Percentiles rank a stretch among this genome's conserved stretches.
Conservation (phyloP, 2,888 invertebrate genomes). For the Zonitis immaculata region DNA sequence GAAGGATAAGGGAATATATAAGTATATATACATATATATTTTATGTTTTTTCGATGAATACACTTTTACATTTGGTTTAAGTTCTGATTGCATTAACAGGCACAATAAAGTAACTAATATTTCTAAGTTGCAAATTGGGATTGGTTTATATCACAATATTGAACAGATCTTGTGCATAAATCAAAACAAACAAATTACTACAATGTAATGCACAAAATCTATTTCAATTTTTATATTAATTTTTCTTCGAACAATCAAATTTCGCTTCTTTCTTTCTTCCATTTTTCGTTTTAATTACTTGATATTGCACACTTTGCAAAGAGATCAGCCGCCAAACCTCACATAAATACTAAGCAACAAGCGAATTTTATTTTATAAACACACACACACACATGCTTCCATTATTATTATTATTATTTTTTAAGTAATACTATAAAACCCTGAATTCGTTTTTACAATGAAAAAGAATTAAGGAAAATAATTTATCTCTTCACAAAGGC, state of each 20-base stretch:
- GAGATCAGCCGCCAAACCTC: slow-evolving; percentile 22
- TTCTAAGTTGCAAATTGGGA: slow-evolving; percentile 27
- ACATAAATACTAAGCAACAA: slow-evolving; percentile 25
- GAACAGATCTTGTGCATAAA: slow-evolving; percentile 38
- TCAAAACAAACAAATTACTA: slow-evolving; percentile 7
- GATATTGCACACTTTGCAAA: slow-evolving; percentile 32
- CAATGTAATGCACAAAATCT: slow-evolving; percentile 34
- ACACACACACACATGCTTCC: too few relatives aligned
- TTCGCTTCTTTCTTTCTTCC: not conserved
- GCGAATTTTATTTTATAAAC: slow-evolving; percentile 18
- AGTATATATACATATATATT: slow-evolving; percentile 18
- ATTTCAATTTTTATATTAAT: slow-evolving; percentile 19
- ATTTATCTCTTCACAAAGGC: slow-evolving; percentile 24
- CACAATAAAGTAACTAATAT: slow-evolving; percentile 46
- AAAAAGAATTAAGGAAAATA: not conserved
- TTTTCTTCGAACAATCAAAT: slow-evolving; percentile 3
- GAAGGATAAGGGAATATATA: slow-evolving; percentile 21
- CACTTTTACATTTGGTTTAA: slow-evolving; percentile 37
- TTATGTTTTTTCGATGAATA: slow-evolving; percentile 36
- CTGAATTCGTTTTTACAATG: slow-evolving; percentile 13
- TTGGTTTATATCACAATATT: slow-evolving; percentile 43
- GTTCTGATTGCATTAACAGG: slow-evolving; percentile 44
- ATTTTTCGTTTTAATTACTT: not conserved
- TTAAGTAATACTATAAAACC: slow-evolving; percentile 23
- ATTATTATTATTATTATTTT: slow-evolving; percentile 3